Evolutionary conservation across 64 coral and sea anemone genomes (phyloP).

Genomic region (Stichodactyla helianthus): DNA sequence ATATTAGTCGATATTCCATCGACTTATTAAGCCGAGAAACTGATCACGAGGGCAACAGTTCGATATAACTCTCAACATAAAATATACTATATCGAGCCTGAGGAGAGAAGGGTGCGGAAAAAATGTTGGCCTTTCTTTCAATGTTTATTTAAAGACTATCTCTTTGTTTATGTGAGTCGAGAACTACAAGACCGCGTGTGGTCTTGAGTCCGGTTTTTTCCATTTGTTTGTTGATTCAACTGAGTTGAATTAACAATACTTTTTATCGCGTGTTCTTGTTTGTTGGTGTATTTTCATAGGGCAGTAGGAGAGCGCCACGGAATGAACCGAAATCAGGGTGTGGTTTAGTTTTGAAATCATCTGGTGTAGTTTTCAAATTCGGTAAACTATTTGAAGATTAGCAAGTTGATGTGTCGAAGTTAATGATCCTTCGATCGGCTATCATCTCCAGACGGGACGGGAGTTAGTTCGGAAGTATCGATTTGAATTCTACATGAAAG

Average conservation of each 20-base stretch:
- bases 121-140: not conserved
- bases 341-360: not conserved
- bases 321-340: constrained; percentile 1
- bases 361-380: not conserved
- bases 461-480: not conserved
- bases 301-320: not conserved
- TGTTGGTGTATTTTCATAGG: not conserved
- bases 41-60: not conserved
- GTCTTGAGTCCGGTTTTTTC: not conserved
- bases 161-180: not conserved
- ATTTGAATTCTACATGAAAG: not conserved
- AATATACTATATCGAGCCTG: too few relatives aligned
- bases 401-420: not conserved
- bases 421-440: not conserved
- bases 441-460: not conserved
- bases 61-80: too few relatives aligned
- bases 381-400: not conserved
- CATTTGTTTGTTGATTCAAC: not conserved
- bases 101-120: not conserved
- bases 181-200: not conserved
- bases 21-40: not conserved
- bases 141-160: not conserved
- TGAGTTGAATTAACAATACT: not conserved
- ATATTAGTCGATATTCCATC: not conserved
- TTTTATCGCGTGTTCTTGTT: not conserved